phyloP scores from a whole-genome alignment of 2,113 vertebrate genomes.

The Corythornis cristatus region DNA sequence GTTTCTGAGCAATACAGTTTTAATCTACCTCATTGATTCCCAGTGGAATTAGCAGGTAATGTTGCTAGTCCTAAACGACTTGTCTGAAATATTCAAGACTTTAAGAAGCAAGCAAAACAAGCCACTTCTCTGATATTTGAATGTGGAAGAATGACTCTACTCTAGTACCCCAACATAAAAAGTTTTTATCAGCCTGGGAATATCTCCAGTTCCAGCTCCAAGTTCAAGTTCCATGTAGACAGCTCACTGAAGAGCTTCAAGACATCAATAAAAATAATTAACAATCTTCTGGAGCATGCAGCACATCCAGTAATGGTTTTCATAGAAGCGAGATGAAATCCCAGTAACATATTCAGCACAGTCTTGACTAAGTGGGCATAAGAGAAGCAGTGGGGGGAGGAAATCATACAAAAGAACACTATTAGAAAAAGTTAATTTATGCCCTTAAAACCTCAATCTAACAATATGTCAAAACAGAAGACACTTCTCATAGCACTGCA shows the following conservation, averaged over 20 bases:
- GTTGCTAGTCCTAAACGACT: neutral
- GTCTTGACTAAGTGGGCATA: neutral
- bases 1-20: neutral
- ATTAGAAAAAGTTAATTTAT: neutral
- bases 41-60: neutral
- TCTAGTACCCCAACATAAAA: neutral
- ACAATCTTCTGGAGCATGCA: neutral
- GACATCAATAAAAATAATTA: neutral
- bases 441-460: neutral
- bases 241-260: neutral
- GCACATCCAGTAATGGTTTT: neutral
- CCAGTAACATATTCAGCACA: neutral
- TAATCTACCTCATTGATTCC: neutral
- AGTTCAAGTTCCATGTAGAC: neutral
- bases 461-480: conserved; percentile 1
- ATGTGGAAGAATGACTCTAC: neutral
- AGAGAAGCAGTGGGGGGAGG: neutral
- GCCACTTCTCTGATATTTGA: neutral
- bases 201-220: neutral
- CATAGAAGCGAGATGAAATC: neutral
- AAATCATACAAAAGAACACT: neutral
- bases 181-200: neutral
- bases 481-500: neutral
- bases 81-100: neutral
- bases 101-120: neutral